Percentiles rank a stretch among this genome's conserved stretches.
phyloP scores from a whole-genome alignment of 1,140 invertebrate species.

The Psix sp. region DNA sequence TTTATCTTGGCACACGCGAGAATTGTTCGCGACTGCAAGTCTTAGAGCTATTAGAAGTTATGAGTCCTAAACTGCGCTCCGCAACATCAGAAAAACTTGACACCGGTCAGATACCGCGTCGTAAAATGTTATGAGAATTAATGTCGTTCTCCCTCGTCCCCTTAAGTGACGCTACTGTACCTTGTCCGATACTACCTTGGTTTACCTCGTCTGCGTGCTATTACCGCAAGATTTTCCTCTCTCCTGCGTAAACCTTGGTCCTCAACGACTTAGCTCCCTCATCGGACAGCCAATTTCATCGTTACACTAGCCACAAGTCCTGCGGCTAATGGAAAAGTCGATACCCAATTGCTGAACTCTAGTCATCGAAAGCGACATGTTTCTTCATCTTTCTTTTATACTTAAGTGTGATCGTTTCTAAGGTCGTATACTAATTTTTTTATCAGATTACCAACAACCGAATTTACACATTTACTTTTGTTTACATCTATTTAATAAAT shows the following conservation, averaged over 20 bases:
- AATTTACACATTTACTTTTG: no score
- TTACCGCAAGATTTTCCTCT: slow-evolving; percentile 39
- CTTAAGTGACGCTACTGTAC: slow-evolving; percentile 32
- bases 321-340: slow-evolving; percentile 74
- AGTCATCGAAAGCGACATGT: slow-evolving; percentile 49
- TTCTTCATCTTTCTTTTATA: slow-evolving; percentile 50
- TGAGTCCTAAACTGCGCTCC: slow-evolving; percentile 74
- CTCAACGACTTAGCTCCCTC: slow-evolving; percentile 42
- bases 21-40: slow-evolving; percentile 72
- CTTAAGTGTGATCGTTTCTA: slow-evolving; percentile 27
- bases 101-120: slow-evolving; percentile 75
- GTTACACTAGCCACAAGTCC: slow-evolving; percentile 72
- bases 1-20: slow-evolving; percentile 44
- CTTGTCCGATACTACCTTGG: slow-evolving; percentile 45
- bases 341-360: slow-evolving; percentile 70
- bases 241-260: slow-evolving; percentile 46
- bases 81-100: slow-evolving; percentile 72
- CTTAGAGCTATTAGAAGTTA: slow-evolving; percentile 76
- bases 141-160: slow-evolving; percentile 64
- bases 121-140: slow-evolving; percentile 78
- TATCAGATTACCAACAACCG: no score
- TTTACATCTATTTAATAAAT: no score
- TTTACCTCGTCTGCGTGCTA: slow-evolving; percentile 43
- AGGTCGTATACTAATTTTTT: slow-evolving; percentile 15
- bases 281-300: slow-evolving; percentile 70